Evolutionary conservation across 2,797 vertebrate genomes (phyloP), one percentile per base, ranked within the genome.

Genomic region (Myripristis murdjan): DNA sequence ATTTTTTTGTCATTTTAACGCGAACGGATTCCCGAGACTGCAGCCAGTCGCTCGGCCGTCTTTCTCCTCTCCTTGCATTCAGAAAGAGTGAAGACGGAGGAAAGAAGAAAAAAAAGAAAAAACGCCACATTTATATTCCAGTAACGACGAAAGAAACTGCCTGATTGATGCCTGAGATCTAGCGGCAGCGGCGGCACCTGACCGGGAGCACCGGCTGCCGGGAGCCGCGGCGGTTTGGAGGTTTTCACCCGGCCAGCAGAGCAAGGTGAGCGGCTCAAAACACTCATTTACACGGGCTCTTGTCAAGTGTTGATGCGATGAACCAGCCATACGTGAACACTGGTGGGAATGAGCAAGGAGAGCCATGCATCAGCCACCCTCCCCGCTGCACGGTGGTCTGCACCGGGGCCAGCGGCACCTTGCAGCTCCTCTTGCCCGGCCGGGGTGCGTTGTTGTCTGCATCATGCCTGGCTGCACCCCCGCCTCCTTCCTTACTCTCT

Each of bases 191-290:
- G 48, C 48, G 14, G 0, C 41, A 24, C 7, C 64, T 37, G 24
- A 7, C 64, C 37, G 68, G 47, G 12, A 3, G 49, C 52, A 73
- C 65, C 54, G 65, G 47, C 1, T 28, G 51, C 16, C 46, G 31
- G 12, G 39, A 44, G 1, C 53, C 37, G 16, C 53, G 48, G 28
- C 54, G 44, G 71, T n/a, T 65, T 3, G 18, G 54, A 35, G 49
- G 54, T 68, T 73, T 75, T n/a, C n/a, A n/a, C n/a, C n/a, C n/a
- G n/a, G n/a, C n/a, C n/a, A 12, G n/a, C 24, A 60, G 57, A 24
- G 41, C 53, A 52, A 84, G 87, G 90, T 92, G 77, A 88, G 91
- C 20, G 9, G 57, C 22, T 41, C 5, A 49, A 49, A 11, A 20
- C 8, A 22, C 1, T 37, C 26, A 23, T 37, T 1, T 1, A 20